phyloP scores from a whole-genome alignment of 2,113 vertebrate genomes.

The Platichthys stellatus region DNA sequence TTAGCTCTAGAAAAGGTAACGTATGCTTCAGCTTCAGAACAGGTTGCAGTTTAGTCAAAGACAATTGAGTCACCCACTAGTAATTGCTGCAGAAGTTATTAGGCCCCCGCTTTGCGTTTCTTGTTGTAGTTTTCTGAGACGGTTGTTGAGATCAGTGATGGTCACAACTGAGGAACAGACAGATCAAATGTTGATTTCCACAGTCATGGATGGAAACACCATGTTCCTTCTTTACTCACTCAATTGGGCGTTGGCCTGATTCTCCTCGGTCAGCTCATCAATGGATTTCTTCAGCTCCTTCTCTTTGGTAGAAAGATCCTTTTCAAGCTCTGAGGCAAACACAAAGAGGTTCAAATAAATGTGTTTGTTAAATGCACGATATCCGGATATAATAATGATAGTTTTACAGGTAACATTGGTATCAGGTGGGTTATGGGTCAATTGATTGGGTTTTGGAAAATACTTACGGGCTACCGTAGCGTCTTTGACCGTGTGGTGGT shows the following conservation, averaged over 20 bases:
- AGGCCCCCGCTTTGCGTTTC: neutral
- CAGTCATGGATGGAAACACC: neutral
- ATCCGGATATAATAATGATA: neutral
- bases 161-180: constrained; percentile 33
- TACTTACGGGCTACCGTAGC: constrained; percentile 18
- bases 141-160: constrained; percentile 10
- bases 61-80: constrained; percentile 14
- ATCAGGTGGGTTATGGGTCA: neutral
- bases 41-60: neutral
- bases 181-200: neutral
- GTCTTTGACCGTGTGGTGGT: neutral
- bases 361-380: neutral
- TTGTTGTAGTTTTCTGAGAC: constrained; percentile 11
- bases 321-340: constrained; percentile 27
- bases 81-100: neutral
- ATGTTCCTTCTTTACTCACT: constrained; percentile 31
- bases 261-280: constrained; percentile 21
- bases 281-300: neutral
- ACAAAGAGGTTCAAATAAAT: neutral
- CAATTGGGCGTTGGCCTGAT: neutral
- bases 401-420: neutral
- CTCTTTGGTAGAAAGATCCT: constrained; percentile 21
- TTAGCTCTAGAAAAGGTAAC: constrained; percentile 21
- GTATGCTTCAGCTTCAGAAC: neutral
- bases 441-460: neutral